phyloP scores from a whole-genome alignment of 2,113 vertebrate species.

The Xenus cinereus region DNA sequence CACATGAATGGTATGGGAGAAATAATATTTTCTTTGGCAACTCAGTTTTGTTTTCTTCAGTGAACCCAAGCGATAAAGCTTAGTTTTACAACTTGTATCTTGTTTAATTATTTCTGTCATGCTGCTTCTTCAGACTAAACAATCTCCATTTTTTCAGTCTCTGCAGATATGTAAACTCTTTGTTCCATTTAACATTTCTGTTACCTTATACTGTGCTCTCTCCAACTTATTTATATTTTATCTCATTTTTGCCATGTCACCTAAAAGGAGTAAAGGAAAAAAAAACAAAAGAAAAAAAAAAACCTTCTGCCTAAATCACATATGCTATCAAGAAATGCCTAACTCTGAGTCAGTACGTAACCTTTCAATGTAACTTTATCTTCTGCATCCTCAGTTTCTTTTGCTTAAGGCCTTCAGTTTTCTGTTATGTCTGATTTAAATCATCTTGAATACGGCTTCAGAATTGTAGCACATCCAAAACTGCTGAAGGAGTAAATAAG shows the following conservation, averaged over 20 bases:
- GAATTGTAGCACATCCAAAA: background rate
- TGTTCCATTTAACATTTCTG: background rate
- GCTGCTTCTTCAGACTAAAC: background rate
- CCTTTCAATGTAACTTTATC: background rate
- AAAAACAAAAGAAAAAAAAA: background rate
- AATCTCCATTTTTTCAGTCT: background rate
- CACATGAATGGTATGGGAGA: background rate
- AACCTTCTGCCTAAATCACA: background rate
- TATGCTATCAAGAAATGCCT: background rate
- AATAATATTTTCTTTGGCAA: background rate
- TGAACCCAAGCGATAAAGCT: background rate
- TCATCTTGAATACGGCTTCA: background rate
- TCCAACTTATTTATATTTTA: background rate
- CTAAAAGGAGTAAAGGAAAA: background rate
- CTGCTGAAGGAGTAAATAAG: background rate
- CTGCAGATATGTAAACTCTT: background rate
- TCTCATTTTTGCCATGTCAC: background rate
- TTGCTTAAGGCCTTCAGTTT: background rate
- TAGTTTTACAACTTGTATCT: background rate
- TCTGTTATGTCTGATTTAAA: background rate
- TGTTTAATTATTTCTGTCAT: background rate
- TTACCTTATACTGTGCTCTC: background rate
- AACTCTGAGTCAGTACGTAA: background rate
- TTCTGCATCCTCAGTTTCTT: background rate
- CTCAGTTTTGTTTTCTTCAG: background rate